A percentile compares a stretch with the other conserved stretches of the same genome.
Evolutionary conservation across 2,797 vertebrate genomes (phyloP).

Genomic region (Rhynchotus rufescens): DNA sequence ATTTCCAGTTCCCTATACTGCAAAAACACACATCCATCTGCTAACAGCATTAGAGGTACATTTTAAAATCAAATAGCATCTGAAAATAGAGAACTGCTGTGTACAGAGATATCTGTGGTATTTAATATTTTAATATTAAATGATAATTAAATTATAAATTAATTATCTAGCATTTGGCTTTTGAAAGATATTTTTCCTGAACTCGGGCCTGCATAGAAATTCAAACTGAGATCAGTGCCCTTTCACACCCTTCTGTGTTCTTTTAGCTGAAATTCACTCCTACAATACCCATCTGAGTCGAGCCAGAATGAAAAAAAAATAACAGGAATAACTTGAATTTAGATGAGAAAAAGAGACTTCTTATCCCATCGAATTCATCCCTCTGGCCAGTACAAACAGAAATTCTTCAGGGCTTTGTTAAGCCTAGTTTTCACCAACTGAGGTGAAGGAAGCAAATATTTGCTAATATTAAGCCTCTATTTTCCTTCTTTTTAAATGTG

Average conservation of each 20-base stretch:
- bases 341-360: constrained; percentile 28
- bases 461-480: constrained; percentile 62
- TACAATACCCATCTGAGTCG: background rate
- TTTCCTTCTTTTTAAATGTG: constrained; percentile 54
- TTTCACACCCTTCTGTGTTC: constrained; percentile 25
- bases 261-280: constrained; percentile 40
- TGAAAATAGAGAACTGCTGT: constrained; percentile 83
- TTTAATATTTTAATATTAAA: constrained; percentile 68
- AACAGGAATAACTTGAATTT: background rate
- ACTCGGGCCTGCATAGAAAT: constrained; percentile 52
- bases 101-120: constrained; percentile 47
- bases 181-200: constrained; percentile 22
- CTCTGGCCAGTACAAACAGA: background rate
- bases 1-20: constrained; percentile 90
- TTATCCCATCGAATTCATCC: background rate
- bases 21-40: constrained; percentile 92
- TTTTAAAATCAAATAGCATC: constrained; percentile 70
- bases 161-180: constrained; percentile 57
- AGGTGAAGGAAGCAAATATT: constrained; percentile 60
- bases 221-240: constrained; percentile 32
- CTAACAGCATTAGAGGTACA: constrained; percentile 88
- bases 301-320: background rate
- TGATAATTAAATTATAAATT: constrained; percentile 75
- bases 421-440: background rate
- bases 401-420: constrained; percentile 37